Base-by-base conservation (phyloP, 1,140 invertebrate genomes). In the Eupeodes corollae region DNA sequence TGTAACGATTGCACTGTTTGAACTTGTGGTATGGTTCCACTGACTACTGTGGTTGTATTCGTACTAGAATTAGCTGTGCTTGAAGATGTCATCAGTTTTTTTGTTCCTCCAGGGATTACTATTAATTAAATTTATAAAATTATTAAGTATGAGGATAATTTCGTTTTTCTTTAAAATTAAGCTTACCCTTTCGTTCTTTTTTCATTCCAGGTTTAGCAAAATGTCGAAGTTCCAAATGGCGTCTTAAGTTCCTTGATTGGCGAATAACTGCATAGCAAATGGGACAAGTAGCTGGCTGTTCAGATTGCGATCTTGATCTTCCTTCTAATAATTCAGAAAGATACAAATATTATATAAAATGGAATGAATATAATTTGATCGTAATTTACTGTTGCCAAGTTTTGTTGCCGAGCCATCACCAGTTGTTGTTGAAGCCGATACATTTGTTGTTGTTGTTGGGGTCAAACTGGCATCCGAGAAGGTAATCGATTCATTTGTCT, bases 281-380 rank as follows among this genome's bases (percentile, higher is more conserved):
- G 34, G 77, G 77, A 67, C 77, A 79, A 47, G 75, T 71, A 19
- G 76, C 76, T 21, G 78, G 77, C 65, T 77, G 78, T 58, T 79
- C 77, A 14, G 77, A 79, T 45, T 78, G 75, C 31, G 75, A 76
- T 39, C 75, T 70, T 35, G 72, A 67, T 56, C 76, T 73, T 6
- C 70, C 61, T 53, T 68, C 61, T 67, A 47, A 1, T 50, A 42
- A 33, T 2, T 30, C 19, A 9, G 6, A 37, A 35, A 42, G 35
- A 1, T 26, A 19, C 16, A 32, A 26, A 31, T 15, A 34, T 46
- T 35, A 32, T 14, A 32, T 34, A 9, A 21, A 44, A 21, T 30
- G 14, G 5, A 14, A 48, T 34, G 3, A 35, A 34, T 19, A 50
- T 13, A 34, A 26, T n/a, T 30, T 16, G 9, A 31, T 35, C 11